A percentile compares a stretch with the other conserved stretches of the same genome.
Conservation (phyloP, 1,140 invertebrate species). For the Drosophila nasuta region DNA sequence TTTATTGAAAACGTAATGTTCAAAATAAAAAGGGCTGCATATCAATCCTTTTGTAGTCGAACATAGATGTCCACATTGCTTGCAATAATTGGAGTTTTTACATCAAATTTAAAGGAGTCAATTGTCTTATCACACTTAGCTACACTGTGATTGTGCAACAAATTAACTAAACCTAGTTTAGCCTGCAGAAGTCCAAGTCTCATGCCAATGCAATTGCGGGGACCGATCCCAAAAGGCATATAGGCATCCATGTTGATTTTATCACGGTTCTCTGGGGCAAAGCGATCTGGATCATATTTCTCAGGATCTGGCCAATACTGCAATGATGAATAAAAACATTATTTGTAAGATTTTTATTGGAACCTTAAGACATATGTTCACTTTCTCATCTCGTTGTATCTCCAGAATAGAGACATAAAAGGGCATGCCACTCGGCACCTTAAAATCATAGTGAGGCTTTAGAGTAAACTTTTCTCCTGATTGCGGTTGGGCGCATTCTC, state of each 20-base stretch:
- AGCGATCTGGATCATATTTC: conserved; percentile 88
- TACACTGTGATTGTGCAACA: conserved; percentile 60
- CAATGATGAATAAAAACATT: neutral
- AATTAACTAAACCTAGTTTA: conserved; percentile 64
- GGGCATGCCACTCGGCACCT: conserved; percentile 62
- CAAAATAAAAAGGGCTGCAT: no score
- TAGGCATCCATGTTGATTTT: no score
- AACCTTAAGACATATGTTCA: neutral
- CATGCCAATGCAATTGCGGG: conserved; percentile 90
- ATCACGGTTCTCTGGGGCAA: conserved; percentile 85
- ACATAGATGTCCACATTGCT: conserved; percentile 38
- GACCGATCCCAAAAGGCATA: conserved; percentile 91
- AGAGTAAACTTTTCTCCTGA: conserved; percentile 60
- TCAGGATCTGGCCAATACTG: conserved; percentile 89
- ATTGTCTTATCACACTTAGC: conserved; percentile 47
- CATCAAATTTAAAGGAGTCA: conserved; percentile 30
- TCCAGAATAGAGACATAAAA: conserved; percentile 59
- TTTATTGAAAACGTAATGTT: no score
- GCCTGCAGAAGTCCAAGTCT: conserved; percentile 66
- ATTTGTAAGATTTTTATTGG: neutral
- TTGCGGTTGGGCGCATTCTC: conserved; percentile 56
- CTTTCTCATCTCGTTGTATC: conserved; percentile 63
- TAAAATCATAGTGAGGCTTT: conserved; percentile 41
- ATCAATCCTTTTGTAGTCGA: conserved; percentile 21
- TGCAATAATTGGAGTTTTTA: neutral